phyloP scores from a whole-genome alignment of 2,113 vertebrate genomes.

The Myiagra hebetior region DNA sequence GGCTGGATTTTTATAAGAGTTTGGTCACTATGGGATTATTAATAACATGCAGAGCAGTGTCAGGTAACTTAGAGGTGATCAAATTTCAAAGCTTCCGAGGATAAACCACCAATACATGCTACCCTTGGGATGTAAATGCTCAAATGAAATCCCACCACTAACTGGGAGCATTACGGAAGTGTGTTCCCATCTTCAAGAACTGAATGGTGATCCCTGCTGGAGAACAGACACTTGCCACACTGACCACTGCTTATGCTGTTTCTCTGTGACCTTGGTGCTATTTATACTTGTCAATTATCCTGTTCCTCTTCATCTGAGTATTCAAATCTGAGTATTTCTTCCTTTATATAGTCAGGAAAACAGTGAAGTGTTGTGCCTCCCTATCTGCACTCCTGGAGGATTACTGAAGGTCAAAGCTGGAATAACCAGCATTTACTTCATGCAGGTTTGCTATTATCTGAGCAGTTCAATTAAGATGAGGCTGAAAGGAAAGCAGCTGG shows the following conservation, averaged over 20 bases:
- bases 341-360: neutral
- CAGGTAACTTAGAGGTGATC: neutral
- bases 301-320: neutral
- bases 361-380: neutral
- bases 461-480: conserved; percentile 35
- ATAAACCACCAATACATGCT: neutral
- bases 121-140: neutral
- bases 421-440: neutral
- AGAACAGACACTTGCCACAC: neutral
- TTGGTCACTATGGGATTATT: neutral
- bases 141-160: neutral
- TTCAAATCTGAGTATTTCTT: neutral
- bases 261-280: neutral
- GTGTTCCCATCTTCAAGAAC: neutral
- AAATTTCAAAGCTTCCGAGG: neutral
- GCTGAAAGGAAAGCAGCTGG: conserved; percentile 3
- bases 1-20: neutral
- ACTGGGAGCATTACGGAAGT: neutral
- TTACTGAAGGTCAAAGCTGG: conserved; percentile 32
- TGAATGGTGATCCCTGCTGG: neutral
- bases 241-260: neutral
- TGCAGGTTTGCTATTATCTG: neutral
- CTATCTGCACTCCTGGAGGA: neutral
- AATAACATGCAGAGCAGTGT: neutral
- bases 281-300: neutral